Evolutionary conservation across 2,888 invertebrate genomes (phyloP).

Genomic region (Mylabris sibirica): DNA sequence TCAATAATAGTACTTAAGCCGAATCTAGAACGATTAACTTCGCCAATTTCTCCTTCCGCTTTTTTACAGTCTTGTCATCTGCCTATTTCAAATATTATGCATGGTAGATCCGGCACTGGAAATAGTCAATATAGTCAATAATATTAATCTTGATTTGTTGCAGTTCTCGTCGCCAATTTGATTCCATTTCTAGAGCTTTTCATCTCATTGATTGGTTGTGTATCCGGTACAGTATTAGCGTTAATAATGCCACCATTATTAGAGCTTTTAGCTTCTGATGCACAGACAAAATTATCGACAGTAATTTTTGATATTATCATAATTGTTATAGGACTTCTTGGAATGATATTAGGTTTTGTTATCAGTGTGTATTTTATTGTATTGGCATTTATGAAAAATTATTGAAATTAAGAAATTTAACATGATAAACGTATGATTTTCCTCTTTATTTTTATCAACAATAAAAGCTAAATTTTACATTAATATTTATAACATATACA

Average conservation of each 20-base stretch:
- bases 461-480: background rate
- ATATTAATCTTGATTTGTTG: constrained; percentile 43
- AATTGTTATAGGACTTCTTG: constrained; percentile 17
- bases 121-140: no score
- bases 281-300: constrained; percentile 28
- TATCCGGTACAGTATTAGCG: constrained; percentile 83
- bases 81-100: no score
- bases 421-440: background rate
- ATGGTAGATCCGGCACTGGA: no score
- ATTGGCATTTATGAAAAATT: background rate
- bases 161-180: constrained; percentile 80
- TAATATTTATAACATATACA: constrained; percentile 4
- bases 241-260: constrained; percentile 85
- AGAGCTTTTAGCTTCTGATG: constrained; percentile 66
- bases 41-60: no score
- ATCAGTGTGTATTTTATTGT: background rate
- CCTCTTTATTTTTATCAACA: background rate
- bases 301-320: constrained; percentile 10
- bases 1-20: no score
- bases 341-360: constrained; percentile 15
- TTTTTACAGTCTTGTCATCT: no score
- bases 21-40: no score
- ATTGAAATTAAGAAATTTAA: background rate
- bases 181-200: constrained; percentile 83
- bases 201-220: constrained; percentile 86